phyloP scores from a whole-genome alignment of 2,797 vertebrate species.

The Serranus cabrilla region DNA sequence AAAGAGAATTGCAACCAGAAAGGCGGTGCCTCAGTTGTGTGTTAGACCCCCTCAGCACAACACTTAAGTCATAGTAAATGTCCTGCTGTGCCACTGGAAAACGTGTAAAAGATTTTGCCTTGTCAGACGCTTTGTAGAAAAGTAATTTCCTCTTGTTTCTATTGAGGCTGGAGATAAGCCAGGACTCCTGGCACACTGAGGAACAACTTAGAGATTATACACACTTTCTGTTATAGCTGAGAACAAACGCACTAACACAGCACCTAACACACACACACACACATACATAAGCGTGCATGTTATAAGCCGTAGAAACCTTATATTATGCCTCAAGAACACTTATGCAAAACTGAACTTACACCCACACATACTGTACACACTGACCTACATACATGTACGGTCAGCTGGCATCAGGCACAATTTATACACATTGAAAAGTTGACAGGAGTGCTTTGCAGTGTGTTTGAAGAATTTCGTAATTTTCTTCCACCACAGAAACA shows the following conservation, averaged over 20 bases:
- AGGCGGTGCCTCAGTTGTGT: constrained; percentile 34
- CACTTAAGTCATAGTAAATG: constrained; percentile 59
- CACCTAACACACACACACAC: constrained; percentile 1
- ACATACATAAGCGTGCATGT: neutral
- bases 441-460: neutral
- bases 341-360: constrained; percentile 19
- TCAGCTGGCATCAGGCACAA: neutral
- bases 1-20: constrained; percentile 61
- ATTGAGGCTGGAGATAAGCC: constrained; percentile 66
- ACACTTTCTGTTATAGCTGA: constrained; percentile 35
- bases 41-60: constrained; percentile 52
- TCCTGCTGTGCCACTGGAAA: constrained; percentile 64
- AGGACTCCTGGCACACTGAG: constrained; percentile 44
- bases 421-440: constrained; percentile 2
- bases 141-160: constrained; percentile 75
- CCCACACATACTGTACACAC: neutral
- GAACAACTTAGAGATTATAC: constrained; percentile 55
- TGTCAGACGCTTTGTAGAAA: constrained; percentile 74
- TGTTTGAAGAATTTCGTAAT: neutral
- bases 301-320: constrained; percentile 6
- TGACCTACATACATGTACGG: constrained; percentile 10
- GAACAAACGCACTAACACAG: constrained; percentile 33
- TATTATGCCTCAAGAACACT: constrained; percentile 11
- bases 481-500: constrained; percentile 9
- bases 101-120: constrained; percentile 69